Evolutionary conservation across 1,140 invertebrate species (phyloP), one percentile per base, ranked within the genome.

Genomic region (Cotesia chilonis): DNA sequence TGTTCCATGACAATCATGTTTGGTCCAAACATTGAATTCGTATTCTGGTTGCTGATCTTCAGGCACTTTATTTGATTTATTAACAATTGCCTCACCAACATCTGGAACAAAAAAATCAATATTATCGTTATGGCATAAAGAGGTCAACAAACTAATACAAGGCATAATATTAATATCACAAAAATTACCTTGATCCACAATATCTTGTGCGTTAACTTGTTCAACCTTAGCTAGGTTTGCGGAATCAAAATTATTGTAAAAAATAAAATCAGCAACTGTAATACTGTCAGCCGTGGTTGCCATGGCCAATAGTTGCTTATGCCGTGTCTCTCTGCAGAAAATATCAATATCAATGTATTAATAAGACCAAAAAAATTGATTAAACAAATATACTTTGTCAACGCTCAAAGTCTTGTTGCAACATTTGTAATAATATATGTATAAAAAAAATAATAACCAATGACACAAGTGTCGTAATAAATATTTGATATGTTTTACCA

Each of bases 11-110:
- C 95, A 96, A 83, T 97, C 96, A 2, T 94, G 94, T 75, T 91
- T 91, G 2, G 95, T 97, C 95, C 95, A 97, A 20, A 97, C 83
- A 86, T 96, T 95, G 82, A 95, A 96, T 84, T 96, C 95, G 88
- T 91, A 91, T 79, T 95, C 92, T 35, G 89, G 88, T 57, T 81
- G 79, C 54, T 90, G 41, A 47, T 47, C 88, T 41, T 84, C 78
- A 78, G 84, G 59, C 67, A 66, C 70, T 83, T 84, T 81, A 35
- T 75, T 74, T 5, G 71, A 79, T 74, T 81, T 84, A 57, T 63
- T 68, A 36, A 79, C 41, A 6, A 47, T 76, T 17, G 36, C 64
- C 20, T 81, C 77, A 52, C 35, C 74, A 55, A 35, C 70, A 72
- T 77, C 80, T 81, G 65, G 68, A 63, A 51, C 55, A 41, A 63